These are phyloP conservation scores for Mustelus asterias DNA, from an alignment of 2,113 vertebrate genomes.

Conservation along the genomic window DNA sequence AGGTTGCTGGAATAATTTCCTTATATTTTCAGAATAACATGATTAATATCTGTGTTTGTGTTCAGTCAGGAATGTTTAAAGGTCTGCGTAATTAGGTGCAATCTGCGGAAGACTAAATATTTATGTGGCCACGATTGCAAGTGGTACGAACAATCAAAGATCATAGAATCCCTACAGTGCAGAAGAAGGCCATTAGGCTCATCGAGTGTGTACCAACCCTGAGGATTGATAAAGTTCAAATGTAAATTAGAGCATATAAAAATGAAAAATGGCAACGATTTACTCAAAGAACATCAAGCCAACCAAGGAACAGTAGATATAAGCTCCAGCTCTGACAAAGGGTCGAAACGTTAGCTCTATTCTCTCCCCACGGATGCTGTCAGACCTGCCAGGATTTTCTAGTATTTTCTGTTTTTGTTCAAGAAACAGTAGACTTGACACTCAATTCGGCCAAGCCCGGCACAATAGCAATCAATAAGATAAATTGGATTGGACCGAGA, in stretches of 20 bases:
- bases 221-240: not conserved
- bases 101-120: not conserved
- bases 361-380: too few relatives aligned
- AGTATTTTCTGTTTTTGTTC: too few relatives aligned
- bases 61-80: not conserved
- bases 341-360: too few relatives aligned
- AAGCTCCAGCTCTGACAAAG: too few relatives aligned
- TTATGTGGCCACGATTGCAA: not conserved
- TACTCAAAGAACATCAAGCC: not conserved
- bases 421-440: not conserved
- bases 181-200: too few relatives aligned
- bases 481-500: not conserved
- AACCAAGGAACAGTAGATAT: not conserved
- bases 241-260: not conserved
- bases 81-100: not conserved
- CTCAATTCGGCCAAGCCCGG: not conserved
- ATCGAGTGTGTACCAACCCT: too few relatives aligned
- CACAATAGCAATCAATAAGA: not conserved
- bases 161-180: too few relatives aligned
- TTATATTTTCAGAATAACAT: not conserved
- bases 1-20: not conserved
- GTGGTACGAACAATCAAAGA: not conserved
- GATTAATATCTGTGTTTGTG: too few relatives aligned
- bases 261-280: not conserved
- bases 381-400: too few relatives aligned